Conservation (phyloP, 2,797 vertebrate genomes). For the Agapornis canus region DNA sequence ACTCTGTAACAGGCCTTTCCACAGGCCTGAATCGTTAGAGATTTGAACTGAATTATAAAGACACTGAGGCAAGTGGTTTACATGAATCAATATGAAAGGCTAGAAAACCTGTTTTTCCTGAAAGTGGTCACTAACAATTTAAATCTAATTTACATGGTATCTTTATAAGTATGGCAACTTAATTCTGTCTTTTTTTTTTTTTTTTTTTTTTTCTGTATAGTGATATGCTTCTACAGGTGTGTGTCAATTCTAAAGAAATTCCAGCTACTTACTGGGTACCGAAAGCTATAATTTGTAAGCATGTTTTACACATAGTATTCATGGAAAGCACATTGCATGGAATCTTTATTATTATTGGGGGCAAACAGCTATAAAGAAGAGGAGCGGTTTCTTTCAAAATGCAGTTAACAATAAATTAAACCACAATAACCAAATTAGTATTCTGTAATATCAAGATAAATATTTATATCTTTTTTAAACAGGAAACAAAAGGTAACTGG, state of each 20-base stretch:
- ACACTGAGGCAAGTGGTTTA: conserved; percentile 6
- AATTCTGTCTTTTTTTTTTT: not conserved
- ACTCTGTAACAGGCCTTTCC: conserved; percentile 20
- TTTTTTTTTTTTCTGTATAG: not conserved
- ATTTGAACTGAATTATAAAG: conserved; percentile 48
- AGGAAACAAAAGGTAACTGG: not conserved
- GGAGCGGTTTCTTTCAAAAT: not conserved
- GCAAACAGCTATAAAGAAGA: not conserved
- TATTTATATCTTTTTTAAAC: not conserved
- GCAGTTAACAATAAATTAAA: not conserved
- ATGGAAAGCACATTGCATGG: not conserved
- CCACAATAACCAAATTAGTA: not conserved
- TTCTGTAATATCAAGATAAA: not conserved
- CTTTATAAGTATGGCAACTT: conserved; percentile 8
- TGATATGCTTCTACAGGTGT: not conserved
- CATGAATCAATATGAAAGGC: conserved; percentile 18
- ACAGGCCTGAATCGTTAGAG: conserved; percentile 45
- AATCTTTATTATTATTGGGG: not conserved
- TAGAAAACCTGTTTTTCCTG: conserved; percentile 25
- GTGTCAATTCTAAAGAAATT: conserved; percentile 3
- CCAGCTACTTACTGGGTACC: not conserved
- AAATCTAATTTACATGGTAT: conserved; percentile 38
- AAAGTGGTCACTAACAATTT: conserved; percentile 10
- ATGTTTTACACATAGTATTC: not conserved
- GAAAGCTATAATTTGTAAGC: not conserved